phyloP scores from a whole-genome alignment of 2,888 invertebrate genomes.

The Aethes cnicana region DNA sequence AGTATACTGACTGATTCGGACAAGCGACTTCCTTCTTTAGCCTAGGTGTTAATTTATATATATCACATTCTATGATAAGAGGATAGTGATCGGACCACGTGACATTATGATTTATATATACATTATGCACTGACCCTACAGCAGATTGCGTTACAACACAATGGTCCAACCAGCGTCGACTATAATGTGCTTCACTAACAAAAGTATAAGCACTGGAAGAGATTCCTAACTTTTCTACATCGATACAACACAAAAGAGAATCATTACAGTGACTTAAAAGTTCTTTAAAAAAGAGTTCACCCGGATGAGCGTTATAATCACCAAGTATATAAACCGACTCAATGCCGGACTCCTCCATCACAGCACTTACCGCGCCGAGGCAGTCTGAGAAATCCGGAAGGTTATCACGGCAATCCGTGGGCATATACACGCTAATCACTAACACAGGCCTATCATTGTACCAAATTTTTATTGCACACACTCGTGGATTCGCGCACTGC shows the following conservation, averaged over 20 bases:
- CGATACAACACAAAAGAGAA: neutral
- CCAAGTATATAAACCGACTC: too few relatives aligned
- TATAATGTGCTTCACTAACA: neutral
- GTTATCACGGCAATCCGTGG: neutral
- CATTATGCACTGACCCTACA: neutral
- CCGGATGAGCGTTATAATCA: too few relatives aligned
- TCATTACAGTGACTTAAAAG: neutral
- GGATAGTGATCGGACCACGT: neutral
- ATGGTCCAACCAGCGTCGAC: neutral
- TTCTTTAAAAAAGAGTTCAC: neutral
- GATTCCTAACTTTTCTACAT: neutral
- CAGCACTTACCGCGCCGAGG: conserved; percentile 2
- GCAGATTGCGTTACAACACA: neutral
- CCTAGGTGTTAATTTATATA: neutral
- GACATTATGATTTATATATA: neutral
- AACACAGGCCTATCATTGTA: neutral
- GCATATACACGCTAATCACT: conserved; percentile 8
- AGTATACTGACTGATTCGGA: neutral
- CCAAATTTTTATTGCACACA: neutral
- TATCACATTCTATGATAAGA: neutral
- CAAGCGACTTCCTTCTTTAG: neutral
- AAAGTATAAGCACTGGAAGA: neutral
- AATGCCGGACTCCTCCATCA: neutral
- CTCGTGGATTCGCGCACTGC: neutral
- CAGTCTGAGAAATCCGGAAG: conserved; percentile 1